Evolutionary conservation across 1,140 invertebrate species (phyloP), one percentile per base, ranked within the genome.

Genomic region (Neoseiulus cucumeris): DNA sequence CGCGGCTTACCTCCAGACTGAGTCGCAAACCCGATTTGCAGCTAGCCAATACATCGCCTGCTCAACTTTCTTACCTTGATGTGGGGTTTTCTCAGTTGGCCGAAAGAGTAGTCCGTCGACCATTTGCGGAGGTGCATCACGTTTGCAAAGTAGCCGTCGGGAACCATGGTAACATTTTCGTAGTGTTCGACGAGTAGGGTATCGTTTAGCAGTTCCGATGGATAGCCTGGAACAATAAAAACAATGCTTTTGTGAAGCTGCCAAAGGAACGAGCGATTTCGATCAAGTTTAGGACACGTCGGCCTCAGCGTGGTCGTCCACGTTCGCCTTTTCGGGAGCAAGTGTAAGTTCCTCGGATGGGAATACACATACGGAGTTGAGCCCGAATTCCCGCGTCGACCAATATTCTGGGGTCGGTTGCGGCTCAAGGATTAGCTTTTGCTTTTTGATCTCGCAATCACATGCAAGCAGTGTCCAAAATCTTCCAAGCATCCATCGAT

Each of bases 81-180:
- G 1, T 89, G 85, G 0, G 83, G 82, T 67, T 86, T 82, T 12
- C 86, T 79, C 2, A 91, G 74, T 71, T 84, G 84, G 47, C 82
- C 81, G 72, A 89, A 87, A 17, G 85, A 81, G 70, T 84, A 85
- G 71, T 88, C 81, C 0, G 83, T 87, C 17, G 81, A 82, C 73
- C 87, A 87, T 64, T 83, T 77, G 41, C 84, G 85, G 69, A 89
- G 73, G 69, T 84, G 84, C 47, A 90, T 75, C 22, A 85, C 82
- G 70, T 79, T 79, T 30, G 74, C 70, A 69, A 78, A 78, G 65
- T 77, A 79, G 7, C 71, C 72, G 42, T 73, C 72, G 14, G 72
- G 67, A n/a, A 73, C 69, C 44, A 74, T 73, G 14, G 73, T 67
- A 2, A 77, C 75, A 45, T 72, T 68, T 70, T 71, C 65, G 67